A percentile compares a stretch with the other conserved stretches of the same genome.
phyloP scores from a whole-genome alignment of 2,888 invertebrate species.

The Ichneumoninae sp. region DNA sequence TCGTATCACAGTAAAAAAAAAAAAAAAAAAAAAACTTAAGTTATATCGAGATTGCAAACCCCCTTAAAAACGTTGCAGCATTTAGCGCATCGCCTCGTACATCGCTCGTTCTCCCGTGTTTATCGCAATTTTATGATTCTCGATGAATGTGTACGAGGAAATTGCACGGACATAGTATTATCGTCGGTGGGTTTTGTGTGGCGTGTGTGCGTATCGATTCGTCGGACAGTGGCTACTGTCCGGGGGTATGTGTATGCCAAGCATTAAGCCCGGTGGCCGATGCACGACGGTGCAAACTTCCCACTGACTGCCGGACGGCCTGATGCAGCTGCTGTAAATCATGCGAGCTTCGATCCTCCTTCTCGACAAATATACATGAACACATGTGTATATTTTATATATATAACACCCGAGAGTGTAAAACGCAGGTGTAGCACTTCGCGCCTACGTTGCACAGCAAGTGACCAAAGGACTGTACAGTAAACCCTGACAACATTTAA shows the following conservation, averaged over 20 bases:
- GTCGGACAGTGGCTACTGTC: conserved; percentile 78
- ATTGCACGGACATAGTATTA: conserved; percentile 55
- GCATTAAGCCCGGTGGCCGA: conserved; percentile 57
- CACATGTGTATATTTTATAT: neutral
- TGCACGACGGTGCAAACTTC: conserved; percentile 49
- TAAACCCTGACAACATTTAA: neutral
- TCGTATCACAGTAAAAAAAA: neutral
- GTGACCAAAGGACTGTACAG: neutral
- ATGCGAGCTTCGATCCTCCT: conserved; percentile 70
- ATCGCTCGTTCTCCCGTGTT: conserved; percentile 15
- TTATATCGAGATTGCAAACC: neutral
- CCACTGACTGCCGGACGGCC: conserved; percentile 62
- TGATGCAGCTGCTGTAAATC: conserved; percentile 76
- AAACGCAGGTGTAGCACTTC: neutral
- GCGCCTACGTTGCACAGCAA: neutral
- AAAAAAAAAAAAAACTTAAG: neutral
- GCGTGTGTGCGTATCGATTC: conserved; percentile 77
- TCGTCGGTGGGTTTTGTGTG: conserved; percentile 61
- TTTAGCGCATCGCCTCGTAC: neutral
- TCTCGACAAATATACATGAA: neutral
- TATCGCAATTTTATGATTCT: conserved; percentile 41
- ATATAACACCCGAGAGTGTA: neutral
- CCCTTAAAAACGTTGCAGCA: neutral
- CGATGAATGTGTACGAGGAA: conserved; percentile 31
- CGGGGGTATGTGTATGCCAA: conserved; percentile 48